Evolutionary conservation across 1,140 invertebrate genomes (phyloP).

Genomic region (Ruditapes philippinarum): DNA sequence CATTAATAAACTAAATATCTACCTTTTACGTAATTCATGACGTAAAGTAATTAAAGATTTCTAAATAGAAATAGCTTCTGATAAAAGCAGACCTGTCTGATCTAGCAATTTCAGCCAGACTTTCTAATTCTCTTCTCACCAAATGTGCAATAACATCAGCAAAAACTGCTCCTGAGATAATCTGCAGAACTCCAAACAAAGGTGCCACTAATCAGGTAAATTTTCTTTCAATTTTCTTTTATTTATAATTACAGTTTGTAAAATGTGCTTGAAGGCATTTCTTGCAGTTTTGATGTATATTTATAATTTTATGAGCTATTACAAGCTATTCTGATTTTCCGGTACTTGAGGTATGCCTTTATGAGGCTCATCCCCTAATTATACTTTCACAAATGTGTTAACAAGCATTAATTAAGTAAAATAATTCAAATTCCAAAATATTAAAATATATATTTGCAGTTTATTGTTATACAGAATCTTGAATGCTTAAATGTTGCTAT

Average conservation of each 20-base stretch:
- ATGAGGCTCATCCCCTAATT: no score
- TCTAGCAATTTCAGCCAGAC: background rate
- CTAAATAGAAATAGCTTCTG: background rate
- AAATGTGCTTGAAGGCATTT: background rate
- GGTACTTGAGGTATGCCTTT: no score
- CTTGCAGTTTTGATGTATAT: background rate
- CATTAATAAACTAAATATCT: no score
- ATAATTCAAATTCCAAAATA: no score
- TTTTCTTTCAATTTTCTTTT: slow-evolving; percentile 9
- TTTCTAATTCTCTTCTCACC: background rate
- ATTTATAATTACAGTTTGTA: background rate
- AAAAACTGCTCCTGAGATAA: background rate
- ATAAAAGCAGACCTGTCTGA: background rate
- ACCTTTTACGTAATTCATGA: no score
- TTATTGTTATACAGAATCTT: no score
- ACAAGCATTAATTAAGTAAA: no score
- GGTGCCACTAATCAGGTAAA: background rate
- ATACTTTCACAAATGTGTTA: no score
- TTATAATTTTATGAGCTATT: no score
- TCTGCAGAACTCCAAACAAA: background rate
- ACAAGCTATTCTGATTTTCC: background rate
- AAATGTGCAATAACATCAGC: background rate
- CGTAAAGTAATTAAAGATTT: background rate
- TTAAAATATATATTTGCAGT: no score
- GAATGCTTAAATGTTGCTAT: no score